Evolutionary conservation across 2,888 invertebrate genomes (phyloP).

Genomic region (Zele albiditarsus): DNA sequence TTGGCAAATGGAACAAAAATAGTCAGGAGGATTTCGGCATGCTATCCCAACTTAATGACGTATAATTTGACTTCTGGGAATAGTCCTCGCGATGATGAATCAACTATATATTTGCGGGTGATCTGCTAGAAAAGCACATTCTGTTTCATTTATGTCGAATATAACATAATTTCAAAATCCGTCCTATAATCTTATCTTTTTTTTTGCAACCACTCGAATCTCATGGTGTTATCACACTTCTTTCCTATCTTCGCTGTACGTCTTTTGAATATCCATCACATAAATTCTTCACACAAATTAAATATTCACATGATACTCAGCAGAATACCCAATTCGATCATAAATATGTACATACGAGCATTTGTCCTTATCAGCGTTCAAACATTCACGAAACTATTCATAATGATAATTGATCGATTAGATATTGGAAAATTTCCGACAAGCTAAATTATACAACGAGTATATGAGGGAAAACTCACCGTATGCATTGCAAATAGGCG

Average conservation of each 20-base stretch:
- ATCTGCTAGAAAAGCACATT: no score
- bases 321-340: background rate
- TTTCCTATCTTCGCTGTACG: slow-evolving; percentile 10
- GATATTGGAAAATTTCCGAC: background rate
- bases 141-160: no score
- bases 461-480: background rate
- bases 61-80: background rate
- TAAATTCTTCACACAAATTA: slow-evolving; percentile 36
- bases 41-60: slow-evolving; percentile 8
- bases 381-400: background rate
- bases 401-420: background rate
- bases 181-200: background rate
- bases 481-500: background rate
- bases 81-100: background rate
- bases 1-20: slow-evolving; percentile 37
- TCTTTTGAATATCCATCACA: slow-evolving; percentile 35
- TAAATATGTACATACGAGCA: background rate
- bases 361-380: slow-evolving; percentile 9
- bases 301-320: no score
- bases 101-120: no score
- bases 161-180: background rate
- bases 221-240: slow-evolving; percentile 22
- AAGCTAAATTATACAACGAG: background rate
- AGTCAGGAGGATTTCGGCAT: slow-evolving; percentile 39
- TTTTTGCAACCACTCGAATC: background rate